A percentile compares a stretch with the other conserved stretches of the same genome.
These are phyloP conservation scores for Unio delphinus DNA, from an alignment of 2,888 invertebrate species.

Conservation along the genomic window DNA sequence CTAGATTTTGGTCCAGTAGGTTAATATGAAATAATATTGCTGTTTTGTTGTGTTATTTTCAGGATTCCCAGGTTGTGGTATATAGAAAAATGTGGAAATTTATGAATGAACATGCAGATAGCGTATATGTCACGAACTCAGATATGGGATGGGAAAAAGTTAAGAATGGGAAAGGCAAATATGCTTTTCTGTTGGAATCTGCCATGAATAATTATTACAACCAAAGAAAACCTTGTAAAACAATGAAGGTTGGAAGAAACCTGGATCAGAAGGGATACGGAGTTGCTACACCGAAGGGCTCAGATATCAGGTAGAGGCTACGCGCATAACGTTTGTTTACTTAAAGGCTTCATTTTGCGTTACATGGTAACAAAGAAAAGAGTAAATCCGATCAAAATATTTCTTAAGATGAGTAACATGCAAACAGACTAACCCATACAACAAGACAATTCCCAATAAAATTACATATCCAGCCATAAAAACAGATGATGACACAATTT, in stretches of 20 bases:
- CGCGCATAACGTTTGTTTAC: too few relatives aligned
- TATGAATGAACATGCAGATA: slow-evolving; percentile 75
- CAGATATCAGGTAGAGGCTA: slow-evolving; percentile 41
- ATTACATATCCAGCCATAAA: too few relatives aligned
- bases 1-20: too few relatives aligned
- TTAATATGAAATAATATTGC: too few relatives aligned
- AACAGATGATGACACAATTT: too few relatives aligned
- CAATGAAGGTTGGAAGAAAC: slow-evolving; percentile 82
- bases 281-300: slow-evolving; percentile 87
- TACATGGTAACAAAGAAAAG: too few relatives aligned
- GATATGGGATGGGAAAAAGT: slow-evolving; percentile 85
- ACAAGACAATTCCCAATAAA: too few relatives aligned
- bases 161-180: slow-evolving; percentile 77
- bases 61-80: slow-evolving; percentile 88
- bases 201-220: slow-evolving; percentile 86
- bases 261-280: slow-evolving; percentile 91
- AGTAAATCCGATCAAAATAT: too few relatives aligned
- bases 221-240: slow-evolving; percentile 82
- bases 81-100: slow-evolving; percentile 95
- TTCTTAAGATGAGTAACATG: too few relatives aligned
- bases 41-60: slow-evolving; percentile 37
- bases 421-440: too few relatives aligned
- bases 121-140: slow-evolving; percentile 84
- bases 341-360: too few relatives aligned
- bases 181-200: slow-evolving; percentile 75